These are phyloP conservation scores for Perccottus glenii DNA, from an alignment of 2,113 vertebrate species.

Conservation along the genomic window DNA sequence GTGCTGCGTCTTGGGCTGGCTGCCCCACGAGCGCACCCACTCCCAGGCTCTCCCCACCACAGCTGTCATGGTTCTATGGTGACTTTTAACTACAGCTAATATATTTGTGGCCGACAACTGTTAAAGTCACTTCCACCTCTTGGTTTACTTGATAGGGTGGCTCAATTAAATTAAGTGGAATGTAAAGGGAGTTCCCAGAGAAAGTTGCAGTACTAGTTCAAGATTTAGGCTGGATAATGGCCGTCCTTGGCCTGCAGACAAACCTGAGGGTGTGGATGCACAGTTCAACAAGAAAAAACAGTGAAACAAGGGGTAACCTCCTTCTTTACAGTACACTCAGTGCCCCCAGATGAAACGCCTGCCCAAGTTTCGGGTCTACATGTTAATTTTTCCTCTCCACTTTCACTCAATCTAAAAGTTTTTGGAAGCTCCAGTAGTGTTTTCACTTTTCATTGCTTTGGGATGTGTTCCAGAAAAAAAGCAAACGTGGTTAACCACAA, in stretches of 20 bases:
- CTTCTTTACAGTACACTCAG: background rate
- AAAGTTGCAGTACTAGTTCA: slow-evolving; percentile 29
- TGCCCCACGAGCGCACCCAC: slow-evolving; percentile 73
- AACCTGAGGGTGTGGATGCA: slow-evolving; percentile 36
- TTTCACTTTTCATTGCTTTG: background rate
- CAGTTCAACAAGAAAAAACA: background rate
- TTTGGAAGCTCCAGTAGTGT: background rate
- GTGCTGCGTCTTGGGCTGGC: background rate
- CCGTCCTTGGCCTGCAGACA: slow-evolving; percentile 21
- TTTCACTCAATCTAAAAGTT: background rate
- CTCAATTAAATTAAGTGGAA: background rate
- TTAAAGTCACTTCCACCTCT: background rate
- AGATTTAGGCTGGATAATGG: background rate
- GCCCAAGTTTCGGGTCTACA: background rate
- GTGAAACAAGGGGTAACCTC: background rate
- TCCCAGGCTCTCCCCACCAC: slow-evolving; percentile 70
- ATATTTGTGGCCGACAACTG: background rate
- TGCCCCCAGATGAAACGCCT: background rate
- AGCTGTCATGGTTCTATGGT: slow-evolving; percentile 59
- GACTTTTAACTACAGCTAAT: background rate
- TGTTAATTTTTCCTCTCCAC: slow-evolving; percentile 9
- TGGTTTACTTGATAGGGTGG: background rate
- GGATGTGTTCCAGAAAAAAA: background rate
- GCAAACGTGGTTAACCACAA: background rate
- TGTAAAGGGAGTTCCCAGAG: background rate